Conservation (phyloP, 2,888 invertebrate species). For the Thelaira solivaga region DNA sequence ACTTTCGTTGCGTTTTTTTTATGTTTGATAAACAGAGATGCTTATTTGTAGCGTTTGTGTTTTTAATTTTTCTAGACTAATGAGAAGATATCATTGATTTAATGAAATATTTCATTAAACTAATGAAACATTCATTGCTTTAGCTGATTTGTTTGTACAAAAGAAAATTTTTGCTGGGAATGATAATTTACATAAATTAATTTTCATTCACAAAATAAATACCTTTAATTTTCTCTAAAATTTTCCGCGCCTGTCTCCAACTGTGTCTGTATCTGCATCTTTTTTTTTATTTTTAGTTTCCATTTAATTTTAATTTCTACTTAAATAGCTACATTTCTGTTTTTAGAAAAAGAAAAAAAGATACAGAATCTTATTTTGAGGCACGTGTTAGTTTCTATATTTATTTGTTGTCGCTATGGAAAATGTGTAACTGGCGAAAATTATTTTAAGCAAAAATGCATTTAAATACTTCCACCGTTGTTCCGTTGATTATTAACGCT, state of each 20-base stretch:
- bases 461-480: conserved; percentile 1
- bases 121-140: too few species aligned
- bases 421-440: conserved; percentile 23
- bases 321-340: conserved; percentile 23
- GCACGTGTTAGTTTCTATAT: conserved; percentile 25
- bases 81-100: too few species aligned
- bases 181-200: too few species aligned
- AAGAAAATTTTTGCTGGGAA: background rate
- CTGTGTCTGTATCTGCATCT: background rate
- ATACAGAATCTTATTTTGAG: conserved; percentile 13
- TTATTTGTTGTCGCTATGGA: conserved; percentile 1
- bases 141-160: too few species aligned
- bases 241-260: background rate
- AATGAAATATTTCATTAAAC: too few species aligned
- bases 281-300: background rate
- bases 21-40: too few species aligned
- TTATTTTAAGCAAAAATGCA: background rate
- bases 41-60: too few species aligned
- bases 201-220: too few species aligned
- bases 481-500: conserved; percentile 5
- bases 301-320: conserved; percentile 11
- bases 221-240: too few species aligned
- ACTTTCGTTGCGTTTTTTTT: too few species aligned
- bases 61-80: too few species aligned
- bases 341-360: too few species aligned